Base-by-base conservation (phyloP, 2,113 vertebrate species). In the Rissa tridactyla region DNA sequence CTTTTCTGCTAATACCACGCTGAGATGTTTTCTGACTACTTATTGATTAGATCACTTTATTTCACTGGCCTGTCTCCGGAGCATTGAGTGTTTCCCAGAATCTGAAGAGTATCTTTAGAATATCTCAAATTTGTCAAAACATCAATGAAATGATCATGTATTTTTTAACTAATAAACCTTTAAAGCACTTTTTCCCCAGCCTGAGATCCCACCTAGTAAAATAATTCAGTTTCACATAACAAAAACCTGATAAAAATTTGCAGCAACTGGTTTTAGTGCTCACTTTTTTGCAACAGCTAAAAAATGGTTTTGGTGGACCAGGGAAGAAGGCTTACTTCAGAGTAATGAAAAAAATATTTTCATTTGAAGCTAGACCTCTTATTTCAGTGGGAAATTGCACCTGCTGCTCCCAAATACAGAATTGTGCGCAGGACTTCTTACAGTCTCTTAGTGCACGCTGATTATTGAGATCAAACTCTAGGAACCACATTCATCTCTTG, bases 11-110 rank as follows among this genome's bases (percentile, higher is more conserved):
- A 58, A 42, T 57, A 38, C 32, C 55, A 79, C 15, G 23, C 46
- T 19, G 75, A 77, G 55, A 51, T 87, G 49, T 86, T 95, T 90
- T 92, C 46, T 18, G 0, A 70, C 75, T 86, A 46, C 46, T 54
- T 91, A 93, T 91, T 88, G 78, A 95, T 95, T 75, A 82, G 20
- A 70, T 86, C 32, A 32, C 22, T 89, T 86, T 91, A 69, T 93
- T 92, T 94, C 66, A 26, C n/a, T 92, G 65, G 30, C 47, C 27
- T 36, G 11, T 80, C 70, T 90, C 75, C 62, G 86, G 34, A 66
- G 21, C 26, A 54, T 5, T 88, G 52, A 82, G 46, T 47, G 12
- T 73, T 94, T 96, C 80, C 66, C 90, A 83, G 82, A 94, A 94
- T 65, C 66, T 70, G 36, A 84, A 52, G 21, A 61, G 21, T 52